These are phyloP conservation scores for Eudyptes chrysolophus DNA, from an alignment of 2,113 vertebrate genomes.

Conservation along the genomic window DNA sequence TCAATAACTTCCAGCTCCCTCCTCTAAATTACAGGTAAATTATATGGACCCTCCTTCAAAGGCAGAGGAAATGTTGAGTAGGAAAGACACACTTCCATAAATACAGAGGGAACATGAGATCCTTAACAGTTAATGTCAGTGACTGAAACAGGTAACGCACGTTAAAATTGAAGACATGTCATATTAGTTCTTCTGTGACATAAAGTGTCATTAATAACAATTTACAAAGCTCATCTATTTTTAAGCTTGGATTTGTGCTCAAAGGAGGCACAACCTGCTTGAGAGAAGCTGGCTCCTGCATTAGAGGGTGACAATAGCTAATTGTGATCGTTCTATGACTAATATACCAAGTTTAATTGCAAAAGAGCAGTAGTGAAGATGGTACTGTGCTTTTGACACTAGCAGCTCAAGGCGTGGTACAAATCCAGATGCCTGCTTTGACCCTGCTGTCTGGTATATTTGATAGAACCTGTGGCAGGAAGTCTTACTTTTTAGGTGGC, in stretches of 20 bases:
- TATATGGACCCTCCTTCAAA: background rate
- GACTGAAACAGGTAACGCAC: background rate
- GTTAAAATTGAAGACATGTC: background rate
- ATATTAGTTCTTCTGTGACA: background rate
- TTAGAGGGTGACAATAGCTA: background rate
- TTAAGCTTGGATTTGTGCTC: background rate
- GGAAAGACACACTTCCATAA: background rate
- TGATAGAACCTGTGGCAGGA: background rate
- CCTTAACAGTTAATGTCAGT: background rate
- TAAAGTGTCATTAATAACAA: background rate
- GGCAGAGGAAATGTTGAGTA: background rate
- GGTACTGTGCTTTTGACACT: background rate
- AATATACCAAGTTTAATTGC: background rate
- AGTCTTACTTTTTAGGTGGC: background rate
- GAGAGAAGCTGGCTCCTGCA: background rate
- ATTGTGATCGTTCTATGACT: background rate
- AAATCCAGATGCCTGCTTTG: background rate
- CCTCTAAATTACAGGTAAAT: background rate
- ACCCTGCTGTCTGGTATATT: background rate
- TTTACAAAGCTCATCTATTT: background rate
- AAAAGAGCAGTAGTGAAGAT: background rate
- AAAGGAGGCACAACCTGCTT: background rate
- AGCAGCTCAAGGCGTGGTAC: background rate
- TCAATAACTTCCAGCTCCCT: background rate
- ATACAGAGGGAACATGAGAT: background rate